Evolutionary conservation across 2,888 invertebrate genomes (phyloP).

Genomic region (Chesias legatella): DNA sequence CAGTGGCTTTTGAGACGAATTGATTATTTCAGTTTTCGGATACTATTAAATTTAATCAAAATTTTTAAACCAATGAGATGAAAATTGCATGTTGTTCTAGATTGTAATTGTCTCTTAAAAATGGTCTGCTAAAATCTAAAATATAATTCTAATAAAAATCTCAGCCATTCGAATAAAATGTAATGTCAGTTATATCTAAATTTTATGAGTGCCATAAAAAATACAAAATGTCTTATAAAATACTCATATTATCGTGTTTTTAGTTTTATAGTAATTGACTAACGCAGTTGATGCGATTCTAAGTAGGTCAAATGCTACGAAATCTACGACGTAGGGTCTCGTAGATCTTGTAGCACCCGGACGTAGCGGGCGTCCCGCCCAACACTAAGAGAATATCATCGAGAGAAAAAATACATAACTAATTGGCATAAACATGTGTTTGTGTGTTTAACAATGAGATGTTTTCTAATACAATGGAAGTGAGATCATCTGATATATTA

Average conservation of each 20-base stretch:
- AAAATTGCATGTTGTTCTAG: no score
- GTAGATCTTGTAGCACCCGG: conserved; percentile 4
- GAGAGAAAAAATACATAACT: conserved; percentile 7
- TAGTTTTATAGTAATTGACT: conserved; percentile 14
- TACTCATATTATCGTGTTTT: conserved; percentile 13
- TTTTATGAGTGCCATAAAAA: conserved; percentile 21
- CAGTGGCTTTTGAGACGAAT: neutral
- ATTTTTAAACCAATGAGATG: no score
- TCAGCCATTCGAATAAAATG: no score
- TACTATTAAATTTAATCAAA: no score
- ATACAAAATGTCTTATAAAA: conserved; percentile 21
- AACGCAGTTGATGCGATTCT: conserved; percentile 5
- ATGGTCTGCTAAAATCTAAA: no score
- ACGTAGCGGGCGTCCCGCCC: neutral
- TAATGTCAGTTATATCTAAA: no score
- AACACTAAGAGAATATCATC: neutral
- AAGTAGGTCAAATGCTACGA: conserved; percentile 26
- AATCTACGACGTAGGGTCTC: conserved; percentile 27
- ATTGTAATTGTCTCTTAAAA: no score
- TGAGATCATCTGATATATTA: conserved; percentile 17
- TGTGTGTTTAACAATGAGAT: conserved; percentile 6
- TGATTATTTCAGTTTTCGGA: no score
- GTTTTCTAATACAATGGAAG: conserved; percentile 10
- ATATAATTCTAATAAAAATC: no score
- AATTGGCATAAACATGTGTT: conserved; percentile 15